A percentile compares a stretch with the other conserved stretches of the same genome.
Evolutionary conservation across 2,113 vertebrate species (phyloP).

Genomic region (Sander vitreus): DNA sequence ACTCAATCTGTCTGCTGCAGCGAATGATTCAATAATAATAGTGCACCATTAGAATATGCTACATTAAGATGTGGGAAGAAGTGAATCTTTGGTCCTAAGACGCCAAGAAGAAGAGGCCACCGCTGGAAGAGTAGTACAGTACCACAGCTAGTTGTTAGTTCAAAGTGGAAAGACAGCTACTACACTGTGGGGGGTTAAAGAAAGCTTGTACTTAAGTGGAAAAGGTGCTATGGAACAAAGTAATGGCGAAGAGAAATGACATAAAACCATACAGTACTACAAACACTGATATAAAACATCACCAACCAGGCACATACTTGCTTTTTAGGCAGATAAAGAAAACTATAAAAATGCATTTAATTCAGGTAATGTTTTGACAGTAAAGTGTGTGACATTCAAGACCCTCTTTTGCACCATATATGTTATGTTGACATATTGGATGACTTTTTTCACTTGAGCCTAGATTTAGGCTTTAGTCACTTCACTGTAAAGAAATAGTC

Average conservation of each 20-base stretch:
- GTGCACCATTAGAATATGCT: not conserved
- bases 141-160: conserved; percentile 4
- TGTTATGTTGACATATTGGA: not conserved
- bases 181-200: not conserved
- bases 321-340: too few relatives aligned
- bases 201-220: not conserved
- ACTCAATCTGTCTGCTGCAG: conserved; percentile 16
- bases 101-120: not conserved
- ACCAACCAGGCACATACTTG: too few relatives aligned
- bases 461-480: not conserved
- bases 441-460: not conserved
- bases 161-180: not conserved
- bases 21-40: conserved; percentile 9
- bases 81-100: not conserved
- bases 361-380: too few relatives aligned
- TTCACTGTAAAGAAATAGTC: not conserved
- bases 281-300: too few relatives aligned
- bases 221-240: not conserved
- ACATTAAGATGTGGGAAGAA: not conserved
- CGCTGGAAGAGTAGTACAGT: too few relatives aligned
- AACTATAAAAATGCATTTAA: too few relatives aligned
- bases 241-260: not conserved
- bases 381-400: too few relatives aligned
- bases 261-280: too few relatives aligned
- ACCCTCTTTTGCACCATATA: too few relatives aligned